Conservation (phyloP, 2,888 invertebrate genomes). For the Penaeus monodon region DNA sequence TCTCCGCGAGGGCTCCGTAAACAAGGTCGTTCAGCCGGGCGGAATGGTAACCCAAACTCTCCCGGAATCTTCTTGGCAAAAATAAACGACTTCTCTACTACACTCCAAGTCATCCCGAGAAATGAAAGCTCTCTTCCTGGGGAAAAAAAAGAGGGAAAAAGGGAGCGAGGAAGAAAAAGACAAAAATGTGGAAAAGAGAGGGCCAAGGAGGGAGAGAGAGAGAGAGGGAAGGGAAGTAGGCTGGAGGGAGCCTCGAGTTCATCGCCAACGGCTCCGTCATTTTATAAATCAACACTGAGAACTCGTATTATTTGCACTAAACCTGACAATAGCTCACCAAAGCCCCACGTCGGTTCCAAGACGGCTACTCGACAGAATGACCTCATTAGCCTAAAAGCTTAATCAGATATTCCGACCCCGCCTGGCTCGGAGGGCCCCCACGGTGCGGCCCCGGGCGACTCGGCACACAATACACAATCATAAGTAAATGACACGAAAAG, state of each 20-base stretch:
- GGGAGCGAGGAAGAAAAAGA: neutral
- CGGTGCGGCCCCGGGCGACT: neutral
- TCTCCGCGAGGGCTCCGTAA: no score
- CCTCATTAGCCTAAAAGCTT: conserved; percentile 43
- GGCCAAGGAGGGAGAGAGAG: neutral
- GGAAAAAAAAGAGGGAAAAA: neutral
- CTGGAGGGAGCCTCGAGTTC: neutral
- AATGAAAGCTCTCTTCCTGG: no score
- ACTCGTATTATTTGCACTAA: conserved; percentile 13
- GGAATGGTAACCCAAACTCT: no score
- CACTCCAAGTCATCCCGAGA: no score
- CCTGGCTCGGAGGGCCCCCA: neutral
- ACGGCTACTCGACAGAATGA: conserved; percentile 29
- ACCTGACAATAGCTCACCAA: conserved; percentile 14
- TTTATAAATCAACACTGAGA: conserved; percentile 26
- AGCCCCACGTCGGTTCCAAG: neutral
- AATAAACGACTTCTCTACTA: no score
- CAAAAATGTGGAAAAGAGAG: neutral
- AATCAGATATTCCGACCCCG: conserved; percentile 14
- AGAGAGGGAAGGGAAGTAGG: neutral
- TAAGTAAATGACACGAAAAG: conserved; percentile 16
- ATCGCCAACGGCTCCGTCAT: neutral
- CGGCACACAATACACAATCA: conserved; percentile 20
- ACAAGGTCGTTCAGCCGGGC: no score
- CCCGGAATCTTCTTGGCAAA: no score